Evolutionary conservation across 2,797 vertebrate species (phyloP), one percentile per base, ranked within the genome.

Genomic region (Bovichtus variegatus): DNA sequence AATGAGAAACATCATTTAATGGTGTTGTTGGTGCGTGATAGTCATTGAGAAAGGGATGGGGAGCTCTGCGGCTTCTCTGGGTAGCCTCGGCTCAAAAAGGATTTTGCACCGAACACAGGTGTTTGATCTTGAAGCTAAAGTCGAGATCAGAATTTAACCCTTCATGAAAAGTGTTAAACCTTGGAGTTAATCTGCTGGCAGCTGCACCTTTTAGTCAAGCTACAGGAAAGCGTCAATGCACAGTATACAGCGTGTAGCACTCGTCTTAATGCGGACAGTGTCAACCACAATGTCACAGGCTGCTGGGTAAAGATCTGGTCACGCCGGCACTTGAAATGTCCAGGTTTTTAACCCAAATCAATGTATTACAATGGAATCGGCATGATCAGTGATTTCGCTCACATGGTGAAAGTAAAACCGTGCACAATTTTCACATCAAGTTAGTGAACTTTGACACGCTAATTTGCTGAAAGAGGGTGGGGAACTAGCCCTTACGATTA

Each of bases 181-280:
- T 18, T 36, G 25, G 43, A 54, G 38, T 44, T 43, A 18, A 74
- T 55, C 34, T 55, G 53, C 31, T 27, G 27, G 34, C 73, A 75
- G 38, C 43, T 73, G 47, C 73, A 61, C 34, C n/a, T 65, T 84
- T 67, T 38, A 59, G 62, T 68, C 47, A 36, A 18, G 2, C 7
- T n/a, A 50, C 34, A 50, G 34, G 31, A 78, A 66, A 29, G 21
- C 41, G 65, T 46, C 34, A 15, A 59, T 25, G 46, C 54, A 75
- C 36, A 50, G 23, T 57, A 34, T 36, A 54, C 38, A 63, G 50
- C 47, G 53, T 80, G 64, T 83, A 76, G 75, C 70, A 72, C 57
- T 57, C 74, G 60, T 61, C 11, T 75, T 54, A 63, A 31, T 31
- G 38, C 18, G 15, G 61, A 76, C 51, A 51, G 31, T n/a, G 23